These are phyloP conservation scores for Bursaphelenchus okinawaensis DNA, from an alignment of 2,888 invertebrate species.

Conservation along the genomic window DNA sequence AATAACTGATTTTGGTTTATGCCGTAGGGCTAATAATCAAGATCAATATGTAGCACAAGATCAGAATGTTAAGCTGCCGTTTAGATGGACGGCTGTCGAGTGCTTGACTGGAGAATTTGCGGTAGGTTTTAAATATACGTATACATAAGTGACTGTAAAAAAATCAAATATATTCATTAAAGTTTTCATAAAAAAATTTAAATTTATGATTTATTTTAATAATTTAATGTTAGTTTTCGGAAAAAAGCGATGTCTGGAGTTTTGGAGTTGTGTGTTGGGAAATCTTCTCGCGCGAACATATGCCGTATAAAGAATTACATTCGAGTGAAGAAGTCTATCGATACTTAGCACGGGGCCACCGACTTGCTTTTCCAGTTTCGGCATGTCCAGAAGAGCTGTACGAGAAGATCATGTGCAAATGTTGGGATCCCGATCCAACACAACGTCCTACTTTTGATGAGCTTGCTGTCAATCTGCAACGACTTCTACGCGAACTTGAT, in stretches of 20 bases:
- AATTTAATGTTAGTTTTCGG: slow-evolving; percentile 17
- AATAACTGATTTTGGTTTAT: slow-evolving; percentile 89
- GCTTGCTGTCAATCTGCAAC: neutral
- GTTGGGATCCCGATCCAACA: slow-evolving; percentile 4
- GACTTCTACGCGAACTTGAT: neutral
- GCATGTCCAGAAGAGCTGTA: slow-evolving; percentile 2
- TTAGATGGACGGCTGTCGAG: slow-evolving; percentile 34
- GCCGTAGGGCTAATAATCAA: slow-evolving; percentile 20
- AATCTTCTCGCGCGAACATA: slow-evolving; percentile 10
- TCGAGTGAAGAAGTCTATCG: neutral
- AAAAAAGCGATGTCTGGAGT: slow-evolving; percentile 19
- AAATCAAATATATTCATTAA: too few species aligned
- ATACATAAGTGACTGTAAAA: too few species aligned
- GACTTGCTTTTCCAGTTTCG: neutral
- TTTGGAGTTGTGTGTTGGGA: slow-evolving; percentile 20
- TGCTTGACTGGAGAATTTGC: slow-evolving; percentile 3
- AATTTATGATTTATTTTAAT: too few species aligned
- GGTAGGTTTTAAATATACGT: neutral
- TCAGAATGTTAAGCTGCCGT: slow-evolving; percentile 16
- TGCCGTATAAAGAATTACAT: slow-evolving; percentile 9
- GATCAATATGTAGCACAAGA: slow-evolving; percentile 15
- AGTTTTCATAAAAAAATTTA: too few species aligned
- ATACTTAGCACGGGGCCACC: neutral
- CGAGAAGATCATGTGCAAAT: slow-evolving; percentile 2
- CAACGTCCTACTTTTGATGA: slow-evolving; percentile 6